Evolutionary conservation across 2,797 vertebrate species (phyloP).

Genomic region (Hephaestus fuliginosus): DNA sequence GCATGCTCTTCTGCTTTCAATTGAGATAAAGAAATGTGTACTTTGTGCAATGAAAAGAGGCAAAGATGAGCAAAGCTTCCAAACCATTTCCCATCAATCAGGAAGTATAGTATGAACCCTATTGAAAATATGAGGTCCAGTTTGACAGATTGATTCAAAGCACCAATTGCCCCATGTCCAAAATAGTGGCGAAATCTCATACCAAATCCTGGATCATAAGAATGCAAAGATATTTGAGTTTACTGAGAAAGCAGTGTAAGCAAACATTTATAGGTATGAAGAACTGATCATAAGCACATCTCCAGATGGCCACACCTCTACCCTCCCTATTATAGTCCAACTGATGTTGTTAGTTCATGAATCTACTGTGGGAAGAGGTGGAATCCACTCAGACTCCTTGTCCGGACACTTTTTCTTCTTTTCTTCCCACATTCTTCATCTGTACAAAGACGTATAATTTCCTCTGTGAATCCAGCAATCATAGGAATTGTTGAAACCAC

Average conservation of each 20-base stretch:
- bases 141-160: constrained; percentile 73
- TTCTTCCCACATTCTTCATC: constrained; percentile 76
- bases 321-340: constrained; percentile 65
- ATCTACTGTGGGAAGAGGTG: constrained; percentile 58
- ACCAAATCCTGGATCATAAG: constrained; percentile 46
- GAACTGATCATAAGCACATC: constrained; percentile 78
- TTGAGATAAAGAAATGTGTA: constrained; percentile 75
- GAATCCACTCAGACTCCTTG: constrained; percentile 66
- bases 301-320: constrained; percentile 85
- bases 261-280: constrained; percentile 68
- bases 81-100: constrained; percentile 79
- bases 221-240: constrained; percentile 69
- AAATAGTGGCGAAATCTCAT: constrained; percentile 51
- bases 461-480: constrained; percentile 76
- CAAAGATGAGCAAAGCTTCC: constrained; percentile 85
- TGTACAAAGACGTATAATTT: constrained; percentile 59
- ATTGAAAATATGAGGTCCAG: constrained; percentile 87
- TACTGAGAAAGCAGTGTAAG: constrained; percentile 90
- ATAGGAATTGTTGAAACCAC: constrained; percentile 70
- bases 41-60: constrained; percentile 89
- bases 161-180: constrained; percentile 52
- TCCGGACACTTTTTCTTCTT: constrained; percentile 72
- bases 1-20: constrained; percentile 63
- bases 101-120: constrained; percentile 90
- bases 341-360: constrained; percentile 48